A percentile compares a stretch with the other conserved stretches of the same genome.
Evolutionary conservation across 2,113 vertebrate species (phyloP).

Genomic region (Sander lucioperca): DNA sequence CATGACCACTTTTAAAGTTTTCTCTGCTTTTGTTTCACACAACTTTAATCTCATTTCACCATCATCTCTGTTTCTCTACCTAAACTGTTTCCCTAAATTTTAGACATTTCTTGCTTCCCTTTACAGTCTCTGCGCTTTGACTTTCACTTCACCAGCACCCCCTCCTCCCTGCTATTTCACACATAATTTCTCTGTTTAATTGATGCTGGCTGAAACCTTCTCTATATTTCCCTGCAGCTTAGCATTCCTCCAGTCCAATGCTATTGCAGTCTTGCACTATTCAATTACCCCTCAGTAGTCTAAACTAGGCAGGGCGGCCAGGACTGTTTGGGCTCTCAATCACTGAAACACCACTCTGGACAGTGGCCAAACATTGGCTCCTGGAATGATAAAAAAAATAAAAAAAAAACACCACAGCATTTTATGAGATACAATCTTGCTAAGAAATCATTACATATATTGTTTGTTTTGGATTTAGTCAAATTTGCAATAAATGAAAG

Average conservation of each 20-base stretch:
- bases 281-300: constrained; percentile 80
- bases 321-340: constrained; percentile 70
- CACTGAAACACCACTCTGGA: constrained; percentile 69
- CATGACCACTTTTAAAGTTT: constrained; percentile 25
- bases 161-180: constrained; percentile 78
- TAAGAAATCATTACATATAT: too few relatives aligned
- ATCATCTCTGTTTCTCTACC: constrained; percentile 26
- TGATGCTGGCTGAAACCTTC: constrained; percentile 80
- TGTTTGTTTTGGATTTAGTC: too few relatives aligned
- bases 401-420: constrained; percentile 47
- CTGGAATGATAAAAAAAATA: constrained; percentile 63
- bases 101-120: constrained; percentile 30
- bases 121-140: constrained; percentile 51
- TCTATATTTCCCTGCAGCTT: constrained; percentile 71
- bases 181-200: constrained; percentile 86
- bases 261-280: constrained; percentile 74
- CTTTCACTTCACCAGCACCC: constrained; percentile 50
- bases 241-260: constrained; percentile 73
- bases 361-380: constrained; percentile 53
- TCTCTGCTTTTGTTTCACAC: constrained; percentile 22
- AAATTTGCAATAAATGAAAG: too few relatives aligned
- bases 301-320: constrained; percentile 63
- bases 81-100: constrained; percentile 27
- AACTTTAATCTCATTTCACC: constrained; percentile 34
- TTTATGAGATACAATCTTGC: too few relatives aligned